Conservation (phyloP, 2,888 invertebrate genomes). For the Cacoxenus indagator region DNA sequence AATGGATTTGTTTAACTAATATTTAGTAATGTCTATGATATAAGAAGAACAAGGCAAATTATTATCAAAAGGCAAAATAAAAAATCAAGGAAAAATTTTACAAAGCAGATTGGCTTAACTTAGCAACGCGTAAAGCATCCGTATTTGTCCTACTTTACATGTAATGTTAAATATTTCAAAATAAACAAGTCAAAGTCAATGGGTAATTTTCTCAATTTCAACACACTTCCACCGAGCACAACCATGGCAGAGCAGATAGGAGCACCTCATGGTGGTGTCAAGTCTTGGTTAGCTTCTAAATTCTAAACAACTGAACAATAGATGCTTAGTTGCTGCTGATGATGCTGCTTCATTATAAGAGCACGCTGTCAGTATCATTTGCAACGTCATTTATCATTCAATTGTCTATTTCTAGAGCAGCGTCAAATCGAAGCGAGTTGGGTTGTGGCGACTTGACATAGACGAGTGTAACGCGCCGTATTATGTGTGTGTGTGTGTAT, state of each 20-base stretch:
- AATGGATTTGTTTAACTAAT: too few species aligned
- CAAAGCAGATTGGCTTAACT: too few species aligned
- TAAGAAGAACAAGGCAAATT: too few species aligned
- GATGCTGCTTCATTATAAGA: not conserved
- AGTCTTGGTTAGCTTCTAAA: not conserved
- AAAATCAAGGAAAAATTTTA: too few species aligned
- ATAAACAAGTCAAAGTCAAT: constrained; percentile 42
- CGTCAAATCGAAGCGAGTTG: not conserved
- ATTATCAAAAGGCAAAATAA: too few species aligned
- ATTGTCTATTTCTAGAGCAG: constrained; percentile 5
- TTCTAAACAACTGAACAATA: not conserved
- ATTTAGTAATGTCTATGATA: too few species aligned
- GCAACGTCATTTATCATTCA: constrained; percentile 9
- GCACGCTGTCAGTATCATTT: constrained; percentile 9
- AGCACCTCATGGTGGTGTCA: not conserved
- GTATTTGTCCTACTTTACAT: too few species aligned
- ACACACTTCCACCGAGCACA: not conserved
- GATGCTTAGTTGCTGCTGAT: not conserved
- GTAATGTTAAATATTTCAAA: too few species aligned
- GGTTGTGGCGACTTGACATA: too few species aligned
- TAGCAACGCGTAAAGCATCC: too few species aligned
- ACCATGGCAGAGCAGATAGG: not conserved
- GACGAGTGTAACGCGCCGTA: not conserved
- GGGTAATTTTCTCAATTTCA: not conserved
- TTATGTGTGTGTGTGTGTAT: not conserved